Evolutionary conservation across 2,113 vertebrate genomes (phyloP).

Genomic region (Apteryx mantelli): DNA sequence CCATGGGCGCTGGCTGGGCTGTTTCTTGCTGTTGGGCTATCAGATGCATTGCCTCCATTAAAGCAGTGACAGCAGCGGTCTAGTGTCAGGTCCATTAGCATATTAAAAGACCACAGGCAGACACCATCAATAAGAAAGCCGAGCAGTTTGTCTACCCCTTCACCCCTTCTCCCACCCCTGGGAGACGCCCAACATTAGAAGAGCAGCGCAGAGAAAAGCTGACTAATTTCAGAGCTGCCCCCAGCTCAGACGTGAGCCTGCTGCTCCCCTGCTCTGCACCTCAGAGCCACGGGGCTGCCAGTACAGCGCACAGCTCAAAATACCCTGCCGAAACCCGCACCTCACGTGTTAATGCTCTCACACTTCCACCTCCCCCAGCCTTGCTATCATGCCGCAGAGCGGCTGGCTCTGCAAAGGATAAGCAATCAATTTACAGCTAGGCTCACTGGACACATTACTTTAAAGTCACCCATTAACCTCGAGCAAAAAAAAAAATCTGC

Average conservation of each 20-base stretch:
- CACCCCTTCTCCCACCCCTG: not conserved
- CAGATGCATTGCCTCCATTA: not conserved
- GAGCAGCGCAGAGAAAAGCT: not conserved
- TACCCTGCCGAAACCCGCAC: not conserved
- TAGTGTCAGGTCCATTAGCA: not conserved
- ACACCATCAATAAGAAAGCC: not conserved
- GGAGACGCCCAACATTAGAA: not conserved
- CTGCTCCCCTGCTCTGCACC: fast-evolving
- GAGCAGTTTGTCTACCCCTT: not conserved
- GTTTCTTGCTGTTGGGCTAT: not conserved
- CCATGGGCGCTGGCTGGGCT: not conserved
- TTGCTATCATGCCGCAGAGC: not conserved
- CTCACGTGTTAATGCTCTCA: not conserved
- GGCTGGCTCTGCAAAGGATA: not conserved
- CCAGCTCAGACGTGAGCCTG: not conserved
- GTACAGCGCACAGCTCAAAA: not conserved
- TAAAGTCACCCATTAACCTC: not conserved
- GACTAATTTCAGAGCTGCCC: not conserved
- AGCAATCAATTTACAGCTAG: not conserved
- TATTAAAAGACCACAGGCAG: not conserved
- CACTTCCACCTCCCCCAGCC: not conserved
- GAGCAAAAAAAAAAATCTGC: not conserved
- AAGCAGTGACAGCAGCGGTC: not conserved
- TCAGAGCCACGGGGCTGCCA: too few species aligned
- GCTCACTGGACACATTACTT: not conserved